These are phyloP conservation scores for Microctonus hyperodae DNA, from an alignment of 2,888 invertebrate genomes.

Conservation along the genomic window DNA sequence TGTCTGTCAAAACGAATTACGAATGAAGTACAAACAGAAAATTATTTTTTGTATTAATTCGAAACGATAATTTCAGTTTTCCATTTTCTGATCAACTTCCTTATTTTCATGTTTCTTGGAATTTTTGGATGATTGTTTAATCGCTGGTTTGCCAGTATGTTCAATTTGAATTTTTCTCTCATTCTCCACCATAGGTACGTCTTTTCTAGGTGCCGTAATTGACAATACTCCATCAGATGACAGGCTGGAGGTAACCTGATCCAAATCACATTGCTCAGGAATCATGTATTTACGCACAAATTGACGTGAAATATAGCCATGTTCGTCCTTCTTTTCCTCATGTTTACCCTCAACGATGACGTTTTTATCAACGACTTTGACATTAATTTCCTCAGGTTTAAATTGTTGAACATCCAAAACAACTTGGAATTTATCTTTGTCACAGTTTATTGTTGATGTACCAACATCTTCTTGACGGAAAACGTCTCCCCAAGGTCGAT, in stretches of 20 bases:
- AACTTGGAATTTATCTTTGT: constrained; percentile 75
- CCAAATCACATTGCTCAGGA: constrained; percentile 71
- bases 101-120: constrained; percentile 12
- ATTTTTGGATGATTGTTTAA: constrained; percentile 24
- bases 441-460: constrained; percentile 68
- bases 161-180: constrained; percentile 51
- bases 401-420: constrained; percentile 82
- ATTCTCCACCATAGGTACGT: constrained; percentile 44
- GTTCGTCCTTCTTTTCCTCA: constrained; percentile 79
- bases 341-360: constrained; percentile 80
- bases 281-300: constrained; percentile 76
- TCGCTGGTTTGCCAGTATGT: constrained; percentile 50
- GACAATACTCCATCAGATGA: constrained; percentile 85
- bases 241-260: constrained; percentile 76
- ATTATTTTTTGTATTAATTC: too few species aligned
- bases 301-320: constrained; percentile 81
- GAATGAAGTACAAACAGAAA: too few species aligned
- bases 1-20: too few species aligned
- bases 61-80: not conserved
- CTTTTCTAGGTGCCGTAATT: constrained; percentile 75
- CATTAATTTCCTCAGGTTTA: constrained; percentile 59
- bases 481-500: constrained; percentile 43
- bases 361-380: constrained; percentile 74
- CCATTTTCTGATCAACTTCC: not conserved
- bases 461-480: constrained; percentile 64